Base-by-base conservation (phyloP, 2,113 vertebrate genomes). In the Coptodon rendalli region DNA sequence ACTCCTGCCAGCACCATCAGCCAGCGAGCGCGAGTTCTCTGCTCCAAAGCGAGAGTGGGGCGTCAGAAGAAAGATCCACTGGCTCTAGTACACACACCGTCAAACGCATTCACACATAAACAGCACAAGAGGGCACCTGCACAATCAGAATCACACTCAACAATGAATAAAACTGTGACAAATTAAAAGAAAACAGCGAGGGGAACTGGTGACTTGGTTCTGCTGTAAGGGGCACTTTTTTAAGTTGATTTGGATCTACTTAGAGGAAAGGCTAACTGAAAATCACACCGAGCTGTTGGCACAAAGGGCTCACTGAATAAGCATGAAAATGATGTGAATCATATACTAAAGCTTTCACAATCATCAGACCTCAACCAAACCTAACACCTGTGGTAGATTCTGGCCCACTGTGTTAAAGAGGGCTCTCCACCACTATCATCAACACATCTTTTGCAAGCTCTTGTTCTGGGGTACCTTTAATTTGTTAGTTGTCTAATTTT, bases 1-100 rank as follows among this genome's bases (percentile, higher is more conserved):
- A 98, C 97, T 94, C 95, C 95, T 98, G 98, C 98, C 98, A 99
- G 97, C 95, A 97, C 91, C 89, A 61, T 12, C 88, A 94, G 95
- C 94, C 96, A 95, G 93, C 79, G 50, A 90, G 93, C n/a, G 82
- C 40, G 16, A 19, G 89, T 93, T 91, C 54, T 89, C 81, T 84
- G 85, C 92, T 94, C 80, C 56, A 81, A 92, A 87, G 66, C 29
- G 80, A 89, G 81, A 92, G 87, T n/a, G 16, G 85, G 92, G 86
- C 76, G 34, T 85, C 86, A 90, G 87, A 90, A 92, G 83, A 91
- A 80, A 53, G 73, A 89, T 87, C 89, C 38, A 52, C 61, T 78
- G 85, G 87, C 88, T 88, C 24, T 17, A 82, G 31, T 27, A 50
- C 80, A 54, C 81, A 34, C 68, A 34, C 73, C 27, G 19, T n/a